Conservation (phyloP, 2,888 invertebrate genomes). For the Coronaproctus castanopsis region DNA sequence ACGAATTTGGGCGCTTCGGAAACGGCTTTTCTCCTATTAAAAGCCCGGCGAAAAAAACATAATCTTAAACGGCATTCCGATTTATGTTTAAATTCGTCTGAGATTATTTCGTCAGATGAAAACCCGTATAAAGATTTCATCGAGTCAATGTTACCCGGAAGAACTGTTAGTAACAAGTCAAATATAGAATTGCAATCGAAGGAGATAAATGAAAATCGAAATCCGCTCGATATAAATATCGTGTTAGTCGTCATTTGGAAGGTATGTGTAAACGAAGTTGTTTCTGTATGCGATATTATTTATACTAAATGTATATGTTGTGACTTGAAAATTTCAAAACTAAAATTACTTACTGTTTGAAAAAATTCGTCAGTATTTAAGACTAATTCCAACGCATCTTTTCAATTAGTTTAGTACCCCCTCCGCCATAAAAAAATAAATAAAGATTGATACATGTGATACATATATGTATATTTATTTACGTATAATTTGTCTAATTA, state of each 20-base stretch:
- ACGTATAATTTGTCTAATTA: too few relatives aligned
- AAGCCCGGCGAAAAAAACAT: constrained; percentile 5
- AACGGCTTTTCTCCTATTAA: constrained; percentile 6
- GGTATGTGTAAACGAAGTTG: background rate
- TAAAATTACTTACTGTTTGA: too few relatives aligned
- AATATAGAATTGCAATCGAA: background rate
- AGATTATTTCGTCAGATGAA: background rate
- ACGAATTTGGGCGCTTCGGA: constrained; percentile 4
- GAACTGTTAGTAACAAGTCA: too few relatives aligned
- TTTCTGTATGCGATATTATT: too few relatives aligned
- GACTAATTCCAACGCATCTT: too few relatives aligned
- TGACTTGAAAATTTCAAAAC: too few relatives aligned
- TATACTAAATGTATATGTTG: too few relatives aligned
- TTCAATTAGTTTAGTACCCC: too few relatives aligned
- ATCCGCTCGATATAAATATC: background rate
- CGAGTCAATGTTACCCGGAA: background rate
- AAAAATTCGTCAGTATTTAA: too few relatives aligned
- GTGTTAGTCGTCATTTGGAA: constrained; percentile 9
- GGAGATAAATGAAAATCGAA: background rate
- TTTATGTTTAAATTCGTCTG: constrained; percentile 6
- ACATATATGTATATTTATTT: too few relatives aligned
- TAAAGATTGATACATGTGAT: too few relatives aligned
- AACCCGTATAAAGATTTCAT: constrained; percentile 8
- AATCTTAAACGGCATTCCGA: constrained; percentile 9
- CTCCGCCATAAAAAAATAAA: too few relatives aligned